A percentile compares a stretch with the other conserved stretches of the same genome.
Conservation (phyloP, 2,888 invertebrate species). For the Himalopsyche tibetana region DNA sequence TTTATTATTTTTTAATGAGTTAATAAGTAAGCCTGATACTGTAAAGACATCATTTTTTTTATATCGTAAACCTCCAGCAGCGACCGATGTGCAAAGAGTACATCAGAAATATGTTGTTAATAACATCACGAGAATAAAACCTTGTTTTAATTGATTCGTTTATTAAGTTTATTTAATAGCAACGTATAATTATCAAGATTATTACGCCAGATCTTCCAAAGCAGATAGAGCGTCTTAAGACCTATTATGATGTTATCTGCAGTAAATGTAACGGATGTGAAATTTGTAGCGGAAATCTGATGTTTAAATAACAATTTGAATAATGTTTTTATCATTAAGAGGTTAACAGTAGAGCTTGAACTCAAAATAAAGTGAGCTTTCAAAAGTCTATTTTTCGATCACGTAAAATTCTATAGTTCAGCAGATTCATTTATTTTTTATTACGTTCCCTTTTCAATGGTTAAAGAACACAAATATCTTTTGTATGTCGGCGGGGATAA, state of each 20-base stretch:
- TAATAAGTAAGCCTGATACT: too few relatives aligned
- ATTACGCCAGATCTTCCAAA: neutral
- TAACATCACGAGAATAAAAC: neutral
- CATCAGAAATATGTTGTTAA: too few relatives aligned
- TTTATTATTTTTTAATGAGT: too few relatives aligned
- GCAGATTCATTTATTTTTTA: too few relatives aligned
- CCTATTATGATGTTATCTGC: neutral
- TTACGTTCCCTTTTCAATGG: too few relatives aligned
- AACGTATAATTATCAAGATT: conserved; percentile 1
- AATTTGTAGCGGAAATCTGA: conserved; percentile 36
- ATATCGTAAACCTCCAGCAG: too few relatives aligned
- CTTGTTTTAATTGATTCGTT: conserved; percentile 38
- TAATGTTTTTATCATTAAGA: neutral
- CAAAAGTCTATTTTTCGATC: too few relatives aligned
- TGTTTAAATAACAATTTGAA: neutral
- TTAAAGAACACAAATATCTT: too few relatives aligned
- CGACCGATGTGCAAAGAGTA: too few relatives aligned
- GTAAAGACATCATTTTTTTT: too few relatives aligned
- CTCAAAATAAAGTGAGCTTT: neutral
- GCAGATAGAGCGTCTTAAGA: neutral
- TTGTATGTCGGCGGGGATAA: too few relatives aligned
- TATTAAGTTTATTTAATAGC: conserved; percentile 19
- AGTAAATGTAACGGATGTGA: conserved; percentile 4
- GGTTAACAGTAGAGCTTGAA: neutral
- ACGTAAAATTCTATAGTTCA: too few relatives aligned